Conservation (phyloP, 2,797 vertebrate species). For the Mus spretus region DNA sequence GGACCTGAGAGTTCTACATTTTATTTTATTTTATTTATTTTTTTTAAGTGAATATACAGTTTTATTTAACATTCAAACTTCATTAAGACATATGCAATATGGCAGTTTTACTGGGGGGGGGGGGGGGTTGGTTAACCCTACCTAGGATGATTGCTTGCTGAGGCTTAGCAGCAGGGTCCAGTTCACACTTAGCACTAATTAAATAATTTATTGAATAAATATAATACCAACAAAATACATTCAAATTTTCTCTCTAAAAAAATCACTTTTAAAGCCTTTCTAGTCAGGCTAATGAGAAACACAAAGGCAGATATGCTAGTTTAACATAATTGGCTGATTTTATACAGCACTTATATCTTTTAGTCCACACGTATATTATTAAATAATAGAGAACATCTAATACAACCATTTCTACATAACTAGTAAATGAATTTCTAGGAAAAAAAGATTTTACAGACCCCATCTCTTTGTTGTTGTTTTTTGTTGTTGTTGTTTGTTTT, state of each 20-base stretch:
- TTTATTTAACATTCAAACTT: slow-evolving; percentile 94
- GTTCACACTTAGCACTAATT: slow-evolving; percentile 92
- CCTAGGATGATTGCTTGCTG: slow-evolving; percentile 92
- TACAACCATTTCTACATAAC: slow-evolving; percentile 95
- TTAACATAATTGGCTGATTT: slow-evolving; percentile 99
- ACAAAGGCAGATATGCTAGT: slow-evolving; percentile 97
- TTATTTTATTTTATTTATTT: no score
- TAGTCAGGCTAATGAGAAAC: slow-evolving; percentile 87
- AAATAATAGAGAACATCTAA: slow-evolving; percentile 99
- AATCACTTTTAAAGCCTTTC: slow-evolving; percentile 90
- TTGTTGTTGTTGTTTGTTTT: no score
- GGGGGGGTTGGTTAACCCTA: slow-evolving; percentile 89
- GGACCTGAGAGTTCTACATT: no score
- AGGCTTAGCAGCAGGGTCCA: slow-evolving; percentile 91
- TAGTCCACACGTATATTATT: slow-evolving; percentile 99
- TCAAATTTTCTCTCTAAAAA: slow-evolving; percentile 90
- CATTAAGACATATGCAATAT: slow-evolving; percentile 93
- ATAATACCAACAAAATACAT: slow-evolving; percentile 93
- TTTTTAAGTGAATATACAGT: slow-evolving; percentile 90
- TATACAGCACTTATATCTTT: slow-evolving; percentile 99
- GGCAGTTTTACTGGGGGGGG: slow-evolving; percentile 90
- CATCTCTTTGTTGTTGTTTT: no score
- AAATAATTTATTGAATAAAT: slow-evolving; percentile 95
- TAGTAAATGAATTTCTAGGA: slow-evolving; percentile 96
- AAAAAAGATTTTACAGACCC: no score